These are phyloP conservation scores for Aphis craccivora DNA, from an alignment of 1,140 invertebrate species.

Conservation along the genomic window DNA sequence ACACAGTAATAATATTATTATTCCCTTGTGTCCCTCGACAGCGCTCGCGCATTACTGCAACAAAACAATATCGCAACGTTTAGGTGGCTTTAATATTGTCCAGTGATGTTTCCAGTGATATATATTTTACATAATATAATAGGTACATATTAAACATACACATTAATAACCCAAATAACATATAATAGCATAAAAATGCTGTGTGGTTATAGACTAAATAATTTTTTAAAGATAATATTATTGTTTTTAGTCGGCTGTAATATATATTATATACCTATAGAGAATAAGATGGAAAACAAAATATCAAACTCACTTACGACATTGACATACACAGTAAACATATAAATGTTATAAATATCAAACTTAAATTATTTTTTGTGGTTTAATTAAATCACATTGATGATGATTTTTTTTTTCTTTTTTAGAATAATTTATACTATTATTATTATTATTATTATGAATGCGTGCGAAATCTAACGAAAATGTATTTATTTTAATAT, in stretches of 20 bases:
- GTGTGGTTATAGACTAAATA: neutral
- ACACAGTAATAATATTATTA: neutral
- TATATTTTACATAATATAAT: neutral
- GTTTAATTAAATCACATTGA: neutral
- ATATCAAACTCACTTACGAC: neutral
- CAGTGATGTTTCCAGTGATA: neutral
- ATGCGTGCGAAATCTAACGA: neutral
- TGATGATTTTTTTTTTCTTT: neutral
- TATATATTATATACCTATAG: neutral
- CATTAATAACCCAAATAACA: no score
- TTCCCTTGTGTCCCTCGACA: neutral
- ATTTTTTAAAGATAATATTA: neutral
- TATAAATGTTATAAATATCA: neutral
- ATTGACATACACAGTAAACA: neutral
- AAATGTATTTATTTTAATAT: neutral
- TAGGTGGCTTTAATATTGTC: neutral
- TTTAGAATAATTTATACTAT: neutral
- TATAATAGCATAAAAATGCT: neutral
- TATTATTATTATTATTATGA: neutral
- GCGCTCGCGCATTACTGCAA: neutral
- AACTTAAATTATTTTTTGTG: no score
- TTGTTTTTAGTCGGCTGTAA: neutral
- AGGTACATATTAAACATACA: neutral
- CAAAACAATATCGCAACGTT: neutral
- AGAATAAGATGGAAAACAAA: neutral